These are phyloP conservation scores for Leptinotarsa rubiginosa DNA, from an alignment of 2,888 invertebrate genomes.

Conservation along the genomic window DNA sequence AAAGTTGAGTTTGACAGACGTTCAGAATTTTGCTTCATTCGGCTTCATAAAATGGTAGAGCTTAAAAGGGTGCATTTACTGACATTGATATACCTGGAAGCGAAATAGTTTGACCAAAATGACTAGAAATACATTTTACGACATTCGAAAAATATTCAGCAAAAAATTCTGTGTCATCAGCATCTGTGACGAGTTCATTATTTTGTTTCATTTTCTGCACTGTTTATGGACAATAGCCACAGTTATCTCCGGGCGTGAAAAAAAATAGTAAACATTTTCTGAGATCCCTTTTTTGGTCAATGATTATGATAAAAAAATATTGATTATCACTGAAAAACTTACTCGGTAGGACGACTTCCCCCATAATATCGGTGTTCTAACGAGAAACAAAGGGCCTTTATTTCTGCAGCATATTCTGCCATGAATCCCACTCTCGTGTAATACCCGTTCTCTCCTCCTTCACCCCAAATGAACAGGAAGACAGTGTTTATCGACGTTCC, in stretches of 20 bases:
- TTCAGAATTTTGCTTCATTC: no score
- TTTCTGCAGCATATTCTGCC: slow-evolving; percentile 83
- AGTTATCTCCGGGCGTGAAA: no score
- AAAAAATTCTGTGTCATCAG: not conserved
- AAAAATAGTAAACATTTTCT: no score
- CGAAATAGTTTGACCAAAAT: not conserved
- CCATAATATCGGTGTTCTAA: slow-evolving; percentile 96
- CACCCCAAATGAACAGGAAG: slow-evolving; percentile 96
- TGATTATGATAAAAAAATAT: no score
- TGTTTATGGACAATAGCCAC: no score
- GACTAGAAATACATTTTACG: no score
- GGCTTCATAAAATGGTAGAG: no score
- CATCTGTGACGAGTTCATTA: slow-evolving; percentile 37
- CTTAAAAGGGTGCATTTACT: no score
- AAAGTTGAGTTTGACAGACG: no score
- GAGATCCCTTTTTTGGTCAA: no score
- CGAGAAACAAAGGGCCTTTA: slow-evolving; percentile 85
- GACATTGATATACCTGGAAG: not conserved
- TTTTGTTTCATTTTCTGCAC: no score
- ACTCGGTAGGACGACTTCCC: slow-evolving; percentile 81
- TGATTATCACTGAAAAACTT: slow-evolving; percentile 21
- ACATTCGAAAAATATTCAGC: not conserved
- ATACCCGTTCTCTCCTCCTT: slow-evolving; percentile 82
- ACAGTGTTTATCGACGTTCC: slow-evolving; percentile 77
- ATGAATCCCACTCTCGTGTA: slow-evolving; percentile 92